These are phyloP conservation scores for Hybos culiciformis DNA, from an alignment of 2,888 invertebrate genomes.

Conservation along the genomic window DNA sequence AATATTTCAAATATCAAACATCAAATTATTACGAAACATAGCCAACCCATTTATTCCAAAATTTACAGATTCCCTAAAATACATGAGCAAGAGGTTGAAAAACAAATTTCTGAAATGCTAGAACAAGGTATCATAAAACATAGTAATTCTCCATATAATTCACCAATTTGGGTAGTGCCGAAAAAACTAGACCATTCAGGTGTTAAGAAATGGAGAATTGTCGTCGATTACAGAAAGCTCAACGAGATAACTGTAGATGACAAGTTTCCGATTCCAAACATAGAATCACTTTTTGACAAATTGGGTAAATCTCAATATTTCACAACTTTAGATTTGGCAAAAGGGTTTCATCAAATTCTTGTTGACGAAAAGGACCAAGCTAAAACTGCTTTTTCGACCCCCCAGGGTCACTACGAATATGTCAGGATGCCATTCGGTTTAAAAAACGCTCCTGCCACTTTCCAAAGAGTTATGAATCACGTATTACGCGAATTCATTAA, in stretches of 20 bases:
- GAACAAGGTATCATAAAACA: constrained; percentile 8
- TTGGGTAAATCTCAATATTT: constrained; percentile 10
- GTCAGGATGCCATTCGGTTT: constrained; percentile 3
- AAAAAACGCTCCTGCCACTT: constrained; percentile 8
- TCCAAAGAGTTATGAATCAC: constrained; percentile 10
- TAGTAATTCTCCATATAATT: constrained; percentile 8
- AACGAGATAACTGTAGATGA: constrained; percentile 9
- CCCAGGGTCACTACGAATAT: constrained; percentile 2
- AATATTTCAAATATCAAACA: not conserved
- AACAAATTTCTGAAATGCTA: constrained; percentile 18
- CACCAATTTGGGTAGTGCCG: constrained; percentile 8
- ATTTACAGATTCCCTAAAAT: not conserved
- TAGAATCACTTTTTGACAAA: constrained; percentile 9
- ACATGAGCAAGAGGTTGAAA: no score
- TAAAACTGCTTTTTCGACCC: constrained; percentile 10
- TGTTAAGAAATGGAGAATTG: constrained; percentile 8
- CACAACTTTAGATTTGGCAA: constrained; percentile 8
- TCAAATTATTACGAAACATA: not conserved
- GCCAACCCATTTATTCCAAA: not conserved
- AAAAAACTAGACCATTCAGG: constrained; percentile 6
- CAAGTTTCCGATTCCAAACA: constrained; percentile 9
- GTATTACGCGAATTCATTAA: constrained; percentile 6
- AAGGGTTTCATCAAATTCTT: constrained; percentile 11
- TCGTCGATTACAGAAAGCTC: constrained; percentile 9
- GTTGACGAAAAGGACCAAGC: constrained; percentile 6